Percentiles rank a stretch among this genome's conserved stretches.
Conservation (phyloP, 2,113 vertebrate genomes). For the Mandrillus leucophaeus region DNA sequence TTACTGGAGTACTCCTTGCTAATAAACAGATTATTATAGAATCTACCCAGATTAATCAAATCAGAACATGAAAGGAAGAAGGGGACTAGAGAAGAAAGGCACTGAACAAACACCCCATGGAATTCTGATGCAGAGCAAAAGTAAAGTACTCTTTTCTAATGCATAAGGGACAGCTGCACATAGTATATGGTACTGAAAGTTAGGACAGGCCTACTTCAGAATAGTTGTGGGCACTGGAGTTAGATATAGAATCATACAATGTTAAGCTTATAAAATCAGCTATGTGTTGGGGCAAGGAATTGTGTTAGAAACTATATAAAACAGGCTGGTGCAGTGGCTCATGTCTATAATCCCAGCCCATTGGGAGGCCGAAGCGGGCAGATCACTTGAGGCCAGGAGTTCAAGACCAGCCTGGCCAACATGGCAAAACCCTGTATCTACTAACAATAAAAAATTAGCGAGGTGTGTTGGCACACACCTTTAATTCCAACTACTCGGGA, state of each 20-base stretch:
- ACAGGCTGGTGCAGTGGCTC: no score
- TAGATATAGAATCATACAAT: background rate
- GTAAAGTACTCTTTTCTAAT: no score
- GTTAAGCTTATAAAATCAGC: background rate
- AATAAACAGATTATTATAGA: background rate
- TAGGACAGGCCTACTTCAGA: background rate
- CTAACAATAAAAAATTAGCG: no score
- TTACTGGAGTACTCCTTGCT: background rate
- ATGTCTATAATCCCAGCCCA: no score
- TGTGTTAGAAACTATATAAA: background rate
- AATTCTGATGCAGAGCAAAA: background rate
- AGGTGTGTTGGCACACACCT: no score
- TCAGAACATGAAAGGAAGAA: background rate
- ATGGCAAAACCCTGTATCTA: no score
- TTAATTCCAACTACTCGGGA: no score
- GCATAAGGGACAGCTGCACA: background rate
- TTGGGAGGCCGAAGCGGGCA: no score
- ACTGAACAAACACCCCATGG: background rate
- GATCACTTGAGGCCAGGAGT: no score
- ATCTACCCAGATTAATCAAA: background rate
- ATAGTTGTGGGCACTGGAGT: background rate
- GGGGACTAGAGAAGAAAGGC: background rate
- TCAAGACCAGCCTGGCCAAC: no score
- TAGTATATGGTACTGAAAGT: background rate
- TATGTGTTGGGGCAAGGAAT: background rate